Base-by-base conservation (phyloP, 2,888 invertebrate genomes). In the Dione juno region DNA sequence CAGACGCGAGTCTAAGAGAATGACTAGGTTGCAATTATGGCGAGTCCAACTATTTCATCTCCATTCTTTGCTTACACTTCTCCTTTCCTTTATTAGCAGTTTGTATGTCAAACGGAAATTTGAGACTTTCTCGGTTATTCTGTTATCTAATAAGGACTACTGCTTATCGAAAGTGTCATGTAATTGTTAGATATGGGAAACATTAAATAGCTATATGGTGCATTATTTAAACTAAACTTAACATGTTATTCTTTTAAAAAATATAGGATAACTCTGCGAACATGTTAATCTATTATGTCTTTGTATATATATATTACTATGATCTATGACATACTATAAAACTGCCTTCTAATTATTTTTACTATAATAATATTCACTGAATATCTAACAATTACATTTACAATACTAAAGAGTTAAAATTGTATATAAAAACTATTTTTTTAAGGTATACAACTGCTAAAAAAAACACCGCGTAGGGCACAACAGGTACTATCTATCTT, bases 1-100 rank as follows among this genome's bases (percentile, higher is more conserved):
- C 69, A 70, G 78, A 78, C 81, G 88, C 88, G 91, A 87, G 88
- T 87, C 87, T 88, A 90, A 92, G 88, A 88, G 88, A 88, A 88
- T 92, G 93, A 93, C 93, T 92, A 93, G 92, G 88, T 92, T 91
- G 92, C 90, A 90, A 85, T 88, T 85, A 84, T 80, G 81, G 78
- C 79, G 80, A 80, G 78, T 71, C 76, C 74, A 82, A 70, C 77
- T 77, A 77, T 79, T 79, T 78, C 74, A 73, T 78, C 79, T 78
- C 77, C 75, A 50, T 16, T 50, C 77, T 77, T 69, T 37, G 35
- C 21, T 52, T 54, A 8, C 41, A 41, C 50, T 16, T 37, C 14
- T 37, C n/a, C n/a, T 50, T 59, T 64, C 53, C 40, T 67, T 59
- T 50, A 28, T 40, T 54, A 70, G 70, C 72, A 73, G 67, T 68